phyloP scores from a whole-genome alignment of 2,888 invertebrate species.

The Phasia obesa region DNA sequence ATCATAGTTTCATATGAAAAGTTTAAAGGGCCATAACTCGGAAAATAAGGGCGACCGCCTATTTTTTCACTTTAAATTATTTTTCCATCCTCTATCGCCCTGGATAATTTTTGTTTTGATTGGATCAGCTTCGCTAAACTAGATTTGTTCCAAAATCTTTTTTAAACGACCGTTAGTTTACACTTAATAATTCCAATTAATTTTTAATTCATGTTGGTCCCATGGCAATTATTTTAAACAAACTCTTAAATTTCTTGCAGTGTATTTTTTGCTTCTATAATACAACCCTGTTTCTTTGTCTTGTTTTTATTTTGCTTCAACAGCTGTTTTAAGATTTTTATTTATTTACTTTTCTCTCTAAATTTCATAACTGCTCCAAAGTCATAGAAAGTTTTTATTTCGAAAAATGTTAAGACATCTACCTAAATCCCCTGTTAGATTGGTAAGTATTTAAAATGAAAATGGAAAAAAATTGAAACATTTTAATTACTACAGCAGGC shows the following conservation, averaged over 20 bases:
- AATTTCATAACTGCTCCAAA: conserved; percentile 55
- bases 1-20: too few species aligned
- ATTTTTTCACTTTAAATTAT: too few species aligned
- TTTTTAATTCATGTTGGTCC: too few species aligned
- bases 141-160: too few species aligned
- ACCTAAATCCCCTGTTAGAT: conserved; percentile 51
- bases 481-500: not conserved
- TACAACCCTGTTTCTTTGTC: conserved; percentile 36
- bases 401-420: conserved; percentile 53
- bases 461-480: not conserved
- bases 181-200: too few species aligned
- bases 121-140: too few species aligned
- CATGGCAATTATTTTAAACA: not conserved
- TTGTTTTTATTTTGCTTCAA: conserved; percentile 7
- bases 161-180: too few species aligned
- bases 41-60: too few species aligned
- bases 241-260: not conserved
- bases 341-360: not conserved
- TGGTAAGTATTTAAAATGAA: conserved; percentile 41
- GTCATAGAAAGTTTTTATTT: conserved; percentile 1
- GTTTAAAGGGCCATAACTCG: too few species aligned
- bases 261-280: not conserved
- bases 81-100: too few species aligned
- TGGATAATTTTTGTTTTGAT: too few species aligned
- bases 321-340: conserved; percentile 39